Evolutionary conservation across 1,140 invertebrate species (phyloP).

Genomic region (Uloborus diversus): DNA sequence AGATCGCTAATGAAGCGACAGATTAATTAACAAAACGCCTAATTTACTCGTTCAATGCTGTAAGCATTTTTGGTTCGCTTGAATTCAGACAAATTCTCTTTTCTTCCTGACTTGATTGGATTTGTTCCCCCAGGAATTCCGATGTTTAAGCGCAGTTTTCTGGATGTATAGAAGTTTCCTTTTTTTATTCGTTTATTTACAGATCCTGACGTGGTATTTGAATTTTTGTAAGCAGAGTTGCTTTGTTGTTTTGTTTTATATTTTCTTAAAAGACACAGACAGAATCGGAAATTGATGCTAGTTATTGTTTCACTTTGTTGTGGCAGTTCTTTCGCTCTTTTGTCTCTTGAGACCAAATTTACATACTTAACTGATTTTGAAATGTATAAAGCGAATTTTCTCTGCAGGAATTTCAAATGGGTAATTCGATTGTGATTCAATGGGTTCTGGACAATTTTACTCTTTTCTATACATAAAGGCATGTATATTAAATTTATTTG

Average conservation of each 20-base stretch:
- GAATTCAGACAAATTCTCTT: not conserved
- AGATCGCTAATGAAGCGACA: constrained; percentile 18
- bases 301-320: not conserved
- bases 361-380: no score
- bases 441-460: no score
- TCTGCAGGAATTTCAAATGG: no score
- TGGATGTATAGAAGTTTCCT: not conserved
- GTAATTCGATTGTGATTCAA: no score
- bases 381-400: no score
- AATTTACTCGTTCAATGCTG: constrained; percentile 27
- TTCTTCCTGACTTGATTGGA: constrained; percentile 27
- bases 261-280: not conserved
- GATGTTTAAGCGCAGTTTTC: not conserved
- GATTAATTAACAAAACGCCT: constrained; percentile 48
- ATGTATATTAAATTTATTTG: no score
- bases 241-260: not conserved
- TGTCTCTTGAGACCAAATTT: no score
- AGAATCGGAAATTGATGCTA: not conserved
- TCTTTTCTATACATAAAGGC: no score
- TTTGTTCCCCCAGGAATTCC: constrained; percentile 24
- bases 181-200: not conserved
- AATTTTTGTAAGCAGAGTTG: not conserved
- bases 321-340: no score
- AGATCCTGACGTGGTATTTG: not conserved
- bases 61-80: constrained; percentile 33